These are phyloP conservation scores for Antechinus stuartii DNA, from an alignment of 2,113 vertebrate species.

Conservation along the genomic window DNA sequence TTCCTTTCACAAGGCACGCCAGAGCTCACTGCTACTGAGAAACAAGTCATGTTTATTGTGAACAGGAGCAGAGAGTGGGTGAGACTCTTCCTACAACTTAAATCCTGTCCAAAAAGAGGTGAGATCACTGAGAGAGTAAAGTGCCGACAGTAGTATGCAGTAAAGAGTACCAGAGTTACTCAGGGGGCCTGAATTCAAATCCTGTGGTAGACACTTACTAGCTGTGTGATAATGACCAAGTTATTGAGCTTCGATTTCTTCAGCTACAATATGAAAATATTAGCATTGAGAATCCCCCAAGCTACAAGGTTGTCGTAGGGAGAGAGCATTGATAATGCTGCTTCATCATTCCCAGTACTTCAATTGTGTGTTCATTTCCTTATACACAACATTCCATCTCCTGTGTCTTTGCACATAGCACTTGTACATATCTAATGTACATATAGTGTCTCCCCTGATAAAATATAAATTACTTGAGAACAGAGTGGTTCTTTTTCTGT, in stretches of 20 bases:
- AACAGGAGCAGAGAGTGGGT: neutral
- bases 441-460: neutral
- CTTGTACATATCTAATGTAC: neutral
- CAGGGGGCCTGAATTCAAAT: neutral
- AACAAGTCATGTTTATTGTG: constrained; percentile 1
- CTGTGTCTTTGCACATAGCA: neutral
- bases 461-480: neutral
- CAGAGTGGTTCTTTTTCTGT: neutral
- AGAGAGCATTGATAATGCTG: neutral
- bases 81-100: neutral
- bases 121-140: neutral
- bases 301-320: neutral
- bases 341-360: neutral
- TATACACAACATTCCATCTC: neutral
- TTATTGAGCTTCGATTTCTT: neutral
- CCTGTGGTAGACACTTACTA: neutral
- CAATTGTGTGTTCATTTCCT: neutral
- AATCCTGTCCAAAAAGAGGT: neutral
- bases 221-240: neutral
- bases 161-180: neutral
- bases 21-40: neutral
- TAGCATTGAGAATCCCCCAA: neutral
- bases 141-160: neutral
- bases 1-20: neutral
- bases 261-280: neutral